phyloP scores from a whole-genome alignment of 2,888 invertebrate species.

The Drosophila lacicola region DNA sequence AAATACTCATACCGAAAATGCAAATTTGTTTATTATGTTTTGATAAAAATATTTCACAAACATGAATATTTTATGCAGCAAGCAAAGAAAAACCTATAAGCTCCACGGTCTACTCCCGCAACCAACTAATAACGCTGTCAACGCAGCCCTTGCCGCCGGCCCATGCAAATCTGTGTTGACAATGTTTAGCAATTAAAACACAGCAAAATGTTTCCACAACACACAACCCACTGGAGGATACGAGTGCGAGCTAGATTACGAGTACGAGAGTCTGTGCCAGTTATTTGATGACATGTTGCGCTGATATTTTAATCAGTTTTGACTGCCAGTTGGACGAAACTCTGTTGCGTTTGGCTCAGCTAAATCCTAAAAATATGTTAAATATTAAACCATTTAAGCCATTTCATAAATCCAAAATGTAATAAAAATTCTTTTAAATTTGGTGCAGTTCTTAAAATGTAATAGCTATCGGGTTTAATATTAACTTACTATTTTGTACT shows the following conservation, averaged over 20 bases:
- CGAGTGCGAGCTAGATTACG: constrained; percentile 13
- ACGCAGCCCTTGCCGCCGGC: constrained; percentile 44
- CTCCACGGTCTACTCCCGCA: constrained; percentile 19
- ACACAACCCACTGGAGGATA: constrained; percentile 20
- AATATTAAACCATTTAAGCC: background rate
- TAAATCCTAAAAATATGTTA: constrained; percentile 7
- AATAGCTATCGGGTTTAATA: too few relatives aligned
- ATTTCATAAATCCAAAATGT: background rate
- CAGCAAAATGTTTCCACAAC: constrained; percentile 46
- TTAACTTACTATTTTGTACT: too few relatives aligned
- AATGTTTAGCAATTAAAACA: constrained; percentile 77
- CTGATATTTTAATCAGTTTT: constrained; percentile 68
- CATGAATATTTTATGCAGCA: constrained; percentile 68
- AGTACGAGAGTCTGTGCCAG: constrained; percentile 17
- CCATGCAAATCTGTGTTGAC: constrained; percentile 77
- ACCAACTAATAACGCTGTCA: constrained; percentile 76
- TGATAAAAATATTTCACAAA: constrained; percentile 62
- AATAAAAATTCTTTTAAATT: too few relatives aligned
- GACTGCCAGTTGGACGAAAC: constrained; percentile 15
- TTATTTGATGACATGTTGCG: constrained; percentile 54
- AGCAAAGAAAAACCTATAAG: constrained; percentile 31
- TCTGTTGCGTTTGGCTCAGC: background rate
- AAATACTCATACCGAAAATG: constrained; percentile 51
- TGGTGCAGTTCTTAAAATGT: too few relatives aligned
- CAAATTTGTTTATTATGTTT: constrained; percentile 78